Conservation (phyloP, 2,113 vertebrate genomes). For the Psettodes erumei region DNA sequence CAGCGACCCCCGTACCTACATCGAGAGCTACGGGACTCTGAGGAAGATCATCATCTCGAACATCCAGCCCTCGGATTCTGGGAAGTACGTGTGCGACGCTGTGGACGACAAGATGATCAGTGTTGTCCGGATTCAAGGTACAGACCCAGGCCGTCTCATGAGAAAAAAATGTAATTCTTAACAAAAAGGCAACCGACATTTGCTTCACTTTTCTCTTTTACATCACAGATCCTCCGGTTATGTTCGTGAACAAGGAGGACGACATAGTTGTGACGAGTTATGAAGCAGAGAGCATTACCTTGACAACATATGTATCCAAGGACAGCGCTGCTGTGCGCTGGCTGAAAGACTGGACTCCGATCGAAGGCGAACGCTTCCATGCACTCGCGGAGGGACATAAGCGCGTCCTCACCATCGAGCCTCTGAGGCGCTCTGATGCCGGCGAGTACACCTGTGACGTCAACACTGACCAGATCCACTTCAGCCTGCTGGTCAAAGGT, state of each 20-base stretch:
- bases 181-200: neutral
- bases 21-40: slow-evolving; percentile 79
- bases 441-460: slow-evolving; percentile 88
- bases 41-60: slow-evolving; percentile 81
- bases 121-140: slow-evolving; percentile 81
- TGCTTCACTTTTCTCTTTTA: neutral
- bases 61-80: slow-evolving; percentile 78
- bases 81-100: slow-evolving; percentile 82
- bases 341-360: slow-evolving; percentile 82
- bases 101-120: slow-evolving; percentile 79
- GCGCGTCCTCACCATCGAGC: slow-evolving; percentile 84
- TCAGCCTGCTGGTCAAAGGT: slow-evolving; percentile 88
- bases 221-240: slow-evolving; percentile 78
- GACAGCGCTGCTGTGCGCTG: slow-evolving; percentile 80
- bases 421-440: slow-evolving; percentile 79
- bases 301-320: slow-evolving; percentile 83
- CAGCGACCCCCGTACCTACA: slow-evolving; percentile 66
- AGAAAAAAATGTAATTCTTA: neutral
- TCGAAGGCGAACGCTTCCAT: slow-evolving; percentile 80
- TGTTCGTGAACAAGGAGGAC: slow-evolving; percentile 86
- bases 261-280: slow-evolving; percentile 74
- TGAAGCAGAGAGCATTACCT: slow-evolving; percentile 85
- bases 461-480: slow-evolving; percentile 82
- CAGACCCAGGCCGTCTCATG: neutral
- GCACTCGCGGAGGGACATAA: slow-evolving; percentile 76